Conservation (phyloP, 35 echinoderm and acorn worm species). For the Hemicentrotus pulcherrimus region DNA sequence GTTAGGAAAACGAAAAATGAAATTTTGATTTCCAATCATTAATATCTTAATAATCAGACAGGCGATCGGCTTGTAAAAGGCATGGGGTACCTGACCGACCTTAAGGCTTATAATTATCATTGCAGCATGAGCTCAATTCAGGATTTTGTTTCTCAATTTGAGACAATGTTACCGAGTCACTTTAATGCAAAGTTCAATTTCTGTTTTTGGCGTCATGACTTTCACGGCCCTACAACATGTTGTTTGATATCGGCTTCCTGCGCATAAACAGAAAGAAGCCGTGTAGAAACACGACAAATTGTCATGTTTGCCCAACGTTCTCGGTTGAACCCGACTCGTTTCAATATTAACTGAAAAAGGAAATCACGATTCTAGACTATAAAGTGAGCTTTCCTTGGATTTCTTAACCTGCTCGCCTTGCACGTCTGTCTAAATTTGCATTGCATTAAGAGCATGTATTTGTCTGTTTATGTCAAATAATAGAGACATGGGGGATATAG, state of each 20-base stretch:
- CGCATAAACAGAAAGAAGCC: not conserved
- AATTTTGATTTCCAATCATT: too few species aligned
- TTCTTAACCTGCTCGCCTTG: not conserved
- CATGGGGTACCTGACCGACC: too few species aligned
- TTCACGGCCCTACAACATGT: not conserved
- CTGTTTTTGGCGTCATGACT: constrained; percentile 16
- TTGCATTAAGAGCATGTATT: not conserved
- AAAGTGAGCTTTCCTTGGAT: not conserved
- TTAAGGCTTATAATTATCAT: too few species aligned
- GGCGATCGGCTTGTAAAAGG: too few species aligned
- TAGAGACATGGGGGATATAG: too few species aligned
- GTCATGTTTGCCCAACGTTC: not conserved
- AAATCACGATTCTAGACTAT: not conserved
- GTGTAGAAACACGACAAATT: not conserved
- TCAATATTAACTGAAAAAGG: constrained; percentile 3
- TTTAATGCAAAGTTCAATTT: constrained; percentile 14
- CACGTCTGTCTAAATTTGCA: constrained; percentile 38
- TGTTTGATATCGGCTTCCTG: not conserved
- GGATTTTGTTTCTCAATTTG: too few species aligned
- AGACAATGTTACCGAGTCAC: too few species aligned
- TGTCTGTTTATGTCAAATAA: not conserved
- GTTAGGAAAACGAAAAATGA: too few species aligned
- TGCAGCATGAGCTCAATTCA: too few species aligned
- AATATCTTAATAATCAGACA: too few species aligned
- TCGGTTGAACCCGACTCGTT: not conserved